Evolutionary conservation across 2,797 vertebrate genomes (phyloP).

Genomic region (Gila robusta): DNA sequence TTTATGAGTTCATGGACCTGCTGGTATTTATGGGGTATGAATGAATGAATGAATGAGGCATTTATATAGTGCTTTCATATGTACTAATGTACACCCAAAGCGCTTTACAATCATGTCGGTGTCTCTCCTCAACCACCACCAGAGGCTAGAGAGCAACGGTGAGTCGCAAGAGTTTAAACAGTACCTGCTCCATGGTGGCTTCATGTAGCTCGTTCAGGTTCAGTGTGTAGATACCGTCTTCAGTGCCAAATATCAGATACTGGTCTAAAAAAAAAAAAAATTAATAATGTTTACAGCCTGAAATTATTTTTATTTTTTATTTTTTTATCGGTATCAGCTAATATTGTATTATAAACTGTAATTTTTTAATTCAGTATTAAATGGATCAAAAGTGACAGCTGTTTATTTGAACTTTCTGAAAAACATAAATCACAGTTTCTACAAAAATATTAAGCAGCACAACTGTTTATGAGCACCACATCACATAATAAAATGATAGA

Average conservation of each 20-base stretch:
- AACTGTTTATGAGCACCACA: background rate
- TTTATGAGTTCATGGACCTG: background rate
- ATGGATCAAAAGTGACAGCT: background rate
- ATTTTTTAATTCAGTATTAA: background rate
- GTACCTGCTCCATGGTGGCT: constrained; percentile 98
- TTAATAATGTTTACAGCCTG: background rate
- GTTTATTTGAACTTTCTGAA: background rate
- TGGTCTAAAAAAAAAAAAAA: constrained; percentile 82
- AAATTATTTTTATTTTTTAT: too few species aligned
- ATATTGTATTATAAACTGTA: background rate
- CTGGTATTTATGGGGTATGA: background rate
- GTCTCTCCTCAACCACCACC: too few species aligned
- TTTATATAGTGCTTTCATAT: too few species aligned
- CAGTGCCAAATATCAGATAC: constrained; percentile 97
- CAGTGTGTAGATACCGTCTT: constrained; percentile 97
- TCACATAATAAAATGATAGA: background rate
- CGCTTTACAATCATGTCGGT: too few species aligned
- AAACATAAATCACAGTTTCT: background rate
- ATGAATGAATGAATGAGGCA: too few species aligned
- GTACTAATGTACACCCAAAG: too few species aligned
- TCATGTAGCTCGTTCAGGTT: constrained; percentile 98
- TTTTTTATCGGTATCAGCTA: background rate
- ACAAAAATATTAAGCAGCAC: background rate
- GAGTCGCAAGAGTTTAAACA: background rate
- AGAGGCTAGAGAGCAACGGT: background rate